Evolutionary conservation across 2,888 invertebrate species (phyloP), one percentile per base, ranked within the genome.

Genomic region (Apamea crenata): DNA sequence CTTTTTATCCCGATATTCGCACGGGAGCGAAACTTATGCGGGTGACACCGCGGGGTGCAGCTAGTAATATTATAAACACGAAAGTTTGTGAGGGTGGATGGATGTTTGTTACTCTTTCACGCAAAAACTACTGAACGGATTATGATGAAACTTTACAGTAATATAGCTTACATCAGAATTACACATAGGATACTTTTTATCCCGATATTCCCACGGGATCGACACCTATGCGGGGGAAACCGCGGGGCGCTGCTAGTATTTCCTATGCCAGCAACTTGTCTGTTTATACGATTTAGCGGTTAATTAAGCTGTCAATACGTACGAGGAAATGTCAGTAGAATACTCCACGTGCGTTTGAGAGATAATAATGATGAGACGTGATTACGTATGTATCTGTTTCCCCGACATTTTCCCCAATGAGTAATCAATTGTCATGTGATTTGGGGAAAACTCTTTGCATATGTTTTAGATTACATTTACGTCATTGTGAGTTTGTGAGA

Each of bases 301-400:
- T 75, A 65, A 85, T 78, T 78, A 75, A 80, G n/a, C 47, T 66
- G 74, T 78, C 73, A 68, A 32, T 44, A 36, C 53, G 29, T 71
- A 86, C 40, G 40, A 85, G 80, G 83, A 87, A 87, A 75, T 32
- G 14, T 56, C 68, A 21, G 18, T 65, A 18, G 25, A 74, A 83
- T 53, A 67, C 4, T 63, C 21, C 65, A 72, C 65, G 74, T 69
- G 44, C 47, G 72, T 47, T 18, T 25, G 36, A 65, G 29, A 67
- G 1, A 68, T 16, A 32, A 78, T 77, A 74, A 76, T 71, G 32
- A 71, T 36, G 44, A 70, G 25, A 16, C 16, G 8, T 18, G 50
- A 59, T 77, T 72, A 77, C 56, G 29, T 72, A 8, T 59, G 12
- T 74, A 32, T 14, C n/a, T 40, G 16, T 32, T 79, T 68, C 61